Evolutionary conservation across 2,888 invertebrate genomes (phyloP).

Genomic region (Pedicia rivosa): DNA sequence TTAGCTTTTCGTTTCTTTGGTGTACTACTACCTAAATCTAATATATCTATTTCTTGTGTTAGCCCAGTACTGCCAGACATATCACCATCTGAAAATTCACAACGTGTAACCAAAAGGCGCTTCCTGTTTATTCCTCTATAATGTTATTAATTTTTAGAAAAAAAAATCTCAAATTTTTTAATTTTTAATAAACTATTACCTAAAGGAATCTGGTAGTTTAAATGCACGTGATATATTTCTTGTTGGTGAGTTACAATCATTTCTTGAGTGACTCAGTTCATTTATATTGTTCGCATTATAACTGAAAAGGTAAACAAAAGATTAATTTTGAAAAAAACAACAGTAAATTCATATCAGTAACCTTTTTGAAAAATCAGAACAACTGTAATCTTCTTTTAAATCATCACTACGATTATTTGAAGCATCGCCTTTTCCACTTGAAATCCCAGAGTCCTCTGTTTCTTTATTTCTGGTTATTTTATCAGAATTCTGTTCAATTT

Average conservation of each 20-base stretch:
- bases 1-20: constrained; percentile 47
- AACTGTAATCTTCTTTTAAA: constrained; percentile 20
- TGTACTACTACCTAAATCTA: constrained; percentile 50
- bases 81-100: constrained; percentile 27
- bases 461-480: constrained; percentile 19
- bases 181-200: constrained; percentile 13
- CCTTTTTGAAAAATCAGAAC: constrained; percentile 36
- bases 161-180: neutral
- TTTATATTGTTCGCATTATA: too few species aligned
- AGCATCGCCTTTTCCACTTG: constrained; percentile 33
- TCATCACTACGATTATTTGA: constrained; percentile 12
- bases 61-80: constrained; percentile 43
- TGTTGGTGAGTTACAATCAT: too few species aligned
- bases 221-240: too few species aligned
- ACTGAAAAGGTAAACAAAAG: too few species aligned
- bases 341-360: too few species aligned
- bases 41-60: constrained; percentile 51
- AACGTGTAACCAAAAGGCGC: constrained; percentile 32
- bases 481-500: too few species aligned
- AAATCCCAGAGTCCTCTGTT: constrained; percentile 34
- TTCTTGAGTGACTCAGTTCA: too few species aligned
- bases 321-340: too few species aligned
- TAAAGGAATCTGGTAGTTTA: too few species aligned
- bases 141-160: too few species aligned
- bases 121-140: constrained; percentile 43